These are phyloP conservation scores for Aurelia sp. DNA, from an alignment of 30 jellyfish, hydroid and myxozoan species.

Conservation along the genomic window DNA sequence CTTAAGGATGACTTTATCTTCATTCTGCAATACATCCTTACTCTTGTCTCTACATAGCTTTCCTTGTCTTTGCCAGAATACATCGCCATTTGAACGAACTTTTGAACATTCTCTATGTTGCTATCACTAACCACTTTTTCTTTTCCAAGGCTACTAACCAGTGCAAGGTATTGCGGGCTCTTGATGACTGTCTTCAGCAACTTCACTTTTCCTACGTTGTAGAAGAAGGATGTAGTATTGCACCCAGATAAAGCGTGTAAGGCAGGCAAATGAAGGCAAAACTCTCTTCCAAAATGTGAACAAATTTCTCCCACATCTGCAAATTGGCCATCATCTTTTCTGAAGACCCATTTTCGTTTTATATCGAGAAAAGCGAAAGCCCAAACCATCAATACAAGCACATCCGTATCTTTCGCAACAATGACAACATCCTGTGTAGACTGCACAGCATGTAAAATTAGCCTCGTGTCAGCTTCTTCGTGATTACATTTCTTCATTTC, in stretches of 20 bases:
- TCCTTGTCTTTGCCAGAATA: conserved; percentile 35
- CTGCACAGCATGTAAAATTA: conserved; percentile 36
- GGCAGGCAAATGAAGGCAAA: conserved; percentile 23
- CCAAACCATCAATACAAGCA: conserved; percentile 45
- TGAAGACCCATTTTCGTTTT: conserved; percentile 25
- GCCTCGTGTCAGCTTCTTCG: conserved; percentile 54
- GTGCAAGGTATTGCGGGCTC: conserved; percentile 27
- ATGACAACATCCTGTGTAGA: conserved; percentile 42
- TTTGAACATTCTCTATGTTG: conserved; percentile 32
- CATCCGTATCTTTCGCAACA: conserved; percentile 44
- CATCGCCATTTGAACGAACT: conserved; percentile 53
- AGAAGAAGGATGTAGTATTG: conserved; percentile 36
- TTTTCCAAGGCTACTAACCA: conserved; percentile 22
- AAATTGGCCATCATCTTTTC: conserved; percentile 26
- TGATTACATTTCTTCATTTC: conserved; percentile 32
- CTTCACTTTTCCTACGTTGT: conserved; percentile 39
- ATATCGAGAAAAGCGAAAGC: conserved; percentile 40
- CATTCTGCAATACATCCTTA: conserved; percentile 4
- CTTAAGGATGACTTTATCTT: conserved; percentile 42
- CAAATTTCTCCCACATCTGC: conserved; percentile 44
- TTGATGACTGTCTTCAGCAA: conserved; percentile 41
- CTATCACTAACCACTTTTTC: conserved; percentile 13
- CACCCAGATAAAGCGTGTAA: conserved; percentile 45
- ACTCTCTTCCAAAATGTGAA: conserved; percentile 6
- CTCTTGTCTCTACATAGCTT: too few species aligned